These are phyloP conservation scores for Agapornis roseicollis DNA, from an alignment of 2,113 vertebrate species.

Conservation along the genomic window DNA sequence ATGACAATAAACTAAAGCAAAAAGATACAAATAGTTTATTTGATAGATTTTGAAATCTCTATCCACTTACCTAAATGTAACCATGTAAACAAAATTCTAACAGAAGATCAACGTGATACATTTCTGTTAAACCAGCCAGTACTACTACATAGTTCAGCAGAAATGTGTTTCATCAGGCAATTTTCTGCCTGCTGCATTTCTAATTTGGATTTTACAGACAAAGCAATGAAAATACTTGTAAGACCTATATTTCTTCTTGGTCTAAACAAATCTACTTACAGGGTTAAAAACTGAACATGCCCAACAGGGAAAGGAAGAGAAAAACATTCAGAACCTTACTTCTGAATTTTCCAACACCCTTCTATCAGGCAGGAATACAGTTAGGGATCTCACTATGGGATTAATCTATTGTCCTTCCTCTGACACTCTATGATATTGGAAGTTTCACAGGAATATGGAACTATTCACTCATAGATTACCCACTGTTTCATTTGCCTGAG, in stretches of 20 bases:
- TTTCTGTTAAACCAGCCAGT: background rate
- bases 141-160: background rate
- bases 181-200: background rate
- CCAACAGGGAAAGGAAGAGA: background rate
- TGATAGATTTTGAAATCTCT: background rate
- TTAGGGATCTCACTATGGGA: background rate
- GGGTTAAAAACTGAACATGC: background rate
- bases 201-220: background rate
- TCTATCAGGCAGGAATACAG: background rate
- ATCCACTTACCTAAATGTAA: background rate
- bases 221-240: background rate
- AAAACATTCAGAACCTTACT: background rate
- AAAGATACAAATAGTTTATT: background rate
- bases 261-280: background rate
- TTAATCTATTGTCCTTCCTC: background rate
- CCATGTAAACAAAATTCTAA: background rate
- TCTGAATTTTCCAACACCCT: background rate
- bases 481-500: background rate
- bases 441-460: background rate
- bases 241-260: background rate
- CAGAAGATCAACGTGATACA: background rate
- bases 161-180: background rate
- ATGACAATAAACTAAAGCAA: background rate
- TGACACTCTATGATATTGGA: background rate
- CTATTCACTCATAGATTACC: background rate